Evolutionary conservation across 1,140 invertebrate genomes (phyloP).

Genomic region (Cheumatopsyche charites): DNA sequence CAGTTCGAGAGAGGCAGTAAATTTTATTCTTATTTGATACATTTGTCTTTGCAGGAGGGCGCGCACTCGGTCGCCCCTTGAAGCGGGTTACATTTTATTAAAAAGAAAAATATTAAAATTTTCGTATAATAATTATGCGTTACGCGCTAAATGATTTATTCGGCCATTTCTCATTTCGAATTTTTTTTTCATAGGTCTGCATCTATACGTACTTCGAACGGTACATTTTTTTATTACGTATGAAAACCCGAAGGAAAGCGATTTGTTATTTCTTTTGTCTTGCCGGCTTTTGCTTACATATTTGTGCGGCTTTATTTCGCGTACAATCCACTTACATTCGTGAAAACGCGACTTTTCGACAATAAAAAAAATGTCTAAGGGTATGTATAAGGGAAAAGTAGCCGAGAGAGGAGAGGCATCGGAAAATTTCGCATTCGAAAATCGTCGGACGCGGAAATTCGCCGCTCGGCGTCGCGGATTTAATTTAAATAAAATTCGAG

Average conservation of each 20-base stretch:
- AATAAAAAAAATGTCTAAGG: too few relatives aligned
- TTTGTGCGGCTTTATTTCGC: constrained; percentile 23
- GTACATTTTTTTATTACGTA: too few relatives aligned
- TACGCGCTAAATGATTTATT: constrained; percentile 26
- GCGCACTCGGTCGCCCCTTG: neutral
- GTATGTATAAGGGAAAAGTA: too few relatives aligned
- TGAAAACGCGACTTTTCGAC: constrained; percentile 10
- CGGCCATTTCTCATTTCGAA: constrained; percentile 12
- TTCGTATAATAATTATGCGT: constrained; percentile 24
- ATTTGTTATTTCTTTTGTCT: constrained; percentile 22
- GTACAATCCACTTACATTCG: neutral
- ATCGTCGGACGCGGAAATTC: too few relatives aligned
- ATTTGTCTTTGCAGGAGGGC: too few relatives aligned
- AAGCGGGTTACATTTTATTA: constrained; percentile 7
- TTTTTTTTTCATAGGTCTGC: neutral
- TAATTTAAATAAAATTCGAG: constrained; percentile 10
- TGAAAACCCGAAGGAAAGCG: neutral
- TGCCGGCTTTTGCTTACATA: constrained; percentile 1
- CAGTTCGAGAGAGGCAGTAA: too few relatives aligned
- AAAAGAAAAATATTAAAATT: constrained; percentile 22
- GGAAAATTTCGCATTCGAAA: neutral
- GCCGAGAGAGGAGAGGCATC: neutral
- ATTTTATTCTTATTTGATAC: too few relatives aligned
- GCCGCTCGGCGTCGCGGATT: neutral
- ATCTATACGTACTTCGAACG: neutral